Percentiles rank a stretch among this genome's conserved stretches.
Evolutionary conservation across 2,888 invertebrate species (phyloP).

Genomic region (Ypsolopha sequella): DNA sequence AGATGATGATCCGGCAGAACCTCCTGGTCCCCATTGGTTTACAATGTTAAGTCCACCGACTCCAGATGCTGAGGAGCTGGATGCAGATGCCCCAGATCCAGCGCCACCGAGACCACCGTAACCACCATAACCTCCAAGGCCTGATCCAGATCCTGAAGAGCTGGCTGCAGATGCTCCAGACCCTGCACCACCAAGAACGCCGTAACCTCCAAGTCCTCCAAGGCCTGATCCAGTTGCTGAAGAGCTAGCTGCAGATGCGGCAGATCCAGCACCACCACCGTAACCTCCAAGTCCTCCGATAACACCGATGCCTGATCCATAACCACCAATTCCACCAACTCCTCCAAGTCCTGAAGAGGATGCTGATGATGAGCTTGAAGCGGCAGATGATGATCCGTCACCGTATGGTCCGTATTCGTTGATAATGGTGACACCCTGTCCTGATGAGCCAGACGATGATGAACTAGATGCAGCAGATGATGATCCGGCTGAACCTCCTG

Average conservation of each 20-base stretch:
- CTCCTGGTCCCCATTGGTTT: too few relatives aligned
- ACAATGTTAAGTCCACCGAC: too few relatives aligned
- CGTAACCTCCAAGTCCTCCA: neutral
- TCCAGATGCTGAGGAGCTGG: too few relatives aligned
- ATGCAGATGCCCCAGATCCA: neutral
- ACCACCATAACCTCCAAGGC: neutral
- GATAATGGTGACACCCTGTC: neutral
- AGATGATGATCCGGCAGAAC: neutral
- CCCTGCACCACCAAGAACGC: too few relatives aligned
- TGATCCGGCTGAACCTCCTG: slow-evolving; percentile 4
- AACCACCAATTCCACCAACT: neutral
- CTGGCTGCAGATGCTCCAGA: too few relatives aligned
- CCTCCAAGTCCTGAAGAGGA: neutral
- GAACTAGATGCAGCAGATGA: slow-evolving; percentile 8
- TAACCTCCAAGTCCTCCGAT: neutral
- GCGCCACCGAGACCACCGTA: neutral
- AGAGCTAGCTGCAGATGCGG: neutral
- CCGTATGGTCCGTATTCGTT: slow-evolving; percentile 3
- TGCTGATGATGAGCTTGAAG: neutral
- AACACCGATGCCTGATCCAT: neutral
- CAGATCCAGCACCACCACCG: neutral
- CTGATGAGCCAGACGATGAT: neutral
- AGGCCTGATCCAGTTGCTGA: neutral
- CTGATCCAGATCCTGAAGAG: too few relatives aligned
- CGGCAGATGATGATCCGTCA: slow-evolving; percentile 7